Conservation (phyloP, 1,140 invertebrate genomes). For the Cephus cinctus region DNA sequence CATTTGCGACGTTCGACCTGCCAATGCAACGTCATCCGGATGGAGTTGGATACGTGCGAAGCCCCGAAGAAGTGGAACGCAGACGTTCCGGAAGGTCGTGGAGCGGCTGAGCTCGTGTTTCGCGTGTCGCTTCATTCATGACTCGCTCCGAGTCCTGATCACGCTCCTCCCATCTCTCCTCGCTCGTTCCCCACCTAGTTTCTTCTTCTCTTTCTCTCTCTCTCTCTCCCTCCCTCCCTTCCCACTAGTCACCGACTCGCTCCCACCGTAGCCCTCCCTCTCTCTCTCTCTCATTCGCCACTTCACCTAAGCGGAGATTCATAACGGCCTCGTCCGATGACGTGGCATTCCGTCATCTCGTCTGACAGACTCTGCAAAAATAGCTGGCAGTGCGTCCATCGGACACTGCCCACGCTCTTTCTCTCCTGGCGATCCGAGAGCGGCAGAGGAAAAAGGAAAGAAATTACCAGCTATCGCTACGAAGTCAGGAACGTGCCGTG, state of each 20-base stretch:
- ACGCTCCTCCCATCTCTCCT: constrained; percentile 51
- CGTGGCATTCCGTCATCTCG: constrained; percentile 27
- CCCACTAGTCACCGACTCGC: too few species aligned
- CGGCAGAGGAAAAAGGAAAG: background rate
- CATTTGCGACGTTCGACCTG: too few species aligned
- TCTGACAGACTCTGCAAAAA: constrained; percentile 21
- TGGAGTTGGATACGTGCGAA: too few species aligned
- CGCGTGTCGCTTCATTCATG: constrained; percentile 24
- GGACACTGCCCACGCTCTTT: too few species aligned
- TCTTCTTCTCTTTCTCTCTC: constrained; percentile 29
- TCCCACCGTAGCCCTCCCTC: too few species aligned
- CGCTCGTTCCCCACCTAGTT: constrained; percentile 32
- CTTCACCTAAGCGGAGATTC: constrained; percentile 25
- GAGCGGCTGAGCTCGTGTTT: constrained; percentile 21
- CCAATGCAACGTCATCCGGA: too few species aligned
- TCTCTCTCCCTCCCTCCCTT: constrained; percentile 14
- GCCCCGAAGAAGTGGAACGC: constrained; percentile 18
- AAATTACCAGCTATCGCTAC: background rate
- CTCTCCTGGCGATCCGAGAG: too few species aligned
- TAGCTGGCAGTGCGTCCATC: constrained; percentile 11
- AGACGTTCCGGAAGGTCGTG: constrained; percentile 22
- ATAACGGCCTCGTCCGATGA: constrained; percentile 33
- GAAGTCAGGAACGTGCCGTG: background rate
- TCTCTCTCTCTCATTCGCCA: constrained; percentile 9
- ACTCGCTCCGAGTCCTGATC: constrained; percentile 41